Percentiles rank a stretch among this genome's conserved stretches.
Evolutionary conservation across 1,140 invertebrate species (phyloP).

Genomic region (Sycophila sp.): DNA sequence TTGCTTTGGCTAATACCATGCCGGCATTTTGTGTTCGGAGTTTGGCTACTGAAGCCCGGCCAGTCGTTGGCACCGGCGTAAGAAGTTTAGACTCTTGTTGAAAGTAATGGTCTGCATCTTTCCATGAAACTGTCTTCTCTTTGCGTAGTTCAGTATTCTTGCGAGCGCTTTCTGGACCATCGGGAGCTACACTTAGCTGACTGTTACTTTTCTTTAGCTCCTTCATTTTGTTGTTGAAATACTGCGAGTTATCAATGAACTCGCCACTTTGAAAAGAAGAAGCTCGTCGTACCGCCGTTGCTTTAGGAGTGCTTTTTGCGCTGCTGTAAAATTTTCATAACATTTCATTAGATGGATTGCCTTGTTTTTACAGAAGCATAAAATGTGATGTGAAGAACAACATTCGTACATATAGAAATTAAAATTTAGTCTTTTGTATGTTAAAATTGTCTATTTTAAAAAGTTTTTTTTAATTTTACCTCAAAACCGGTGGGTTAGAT

Average conservation of each 20-base stretch:
- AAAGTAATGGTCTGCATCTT: constrained; percentile 60
- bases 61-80: constrained; percentile 58
- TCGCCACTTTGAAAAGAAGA: constrained; percentile 58
- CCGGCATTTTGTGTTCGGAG: constrained; percentile 74
- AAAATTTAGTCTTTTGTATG: too few relatives aligned
- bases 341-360: too few relatives aligned
- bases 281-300: constrained; percentile 47
- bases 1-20: constrained; percentile 75
- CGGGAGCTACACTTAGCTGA: constrained; percentile 45
- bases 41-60: constrained; percentile 72
- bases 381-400: too few relatives aligned
- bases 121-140: constrained; percentile 56
- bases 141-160: constrained; percentile 22
- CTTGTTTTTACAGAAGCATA: not conserved
- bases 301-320: not conserved
- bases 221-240: constrained; percentile 57
- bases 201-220: constrained; percentile 57
- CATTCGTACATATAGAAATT: too few relatives aligned
- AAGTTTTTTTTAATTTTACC: not conserved
- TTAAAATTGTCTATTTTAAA: not conserved
- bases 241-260: constrained; percentile 47
- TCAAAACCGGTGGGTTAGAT: not conserved
- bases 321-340: not conserved
- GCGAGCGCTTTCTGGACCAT: not conserved
- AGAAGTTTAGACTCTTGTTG: constrained; percentile 43